A percentile compares a stretch with the other conserved stretches of the same genome.
phyloP scores from a whole-genome alignment of 2,797 vertebrate genomes.

The Malurus leucopterus region DNA sequence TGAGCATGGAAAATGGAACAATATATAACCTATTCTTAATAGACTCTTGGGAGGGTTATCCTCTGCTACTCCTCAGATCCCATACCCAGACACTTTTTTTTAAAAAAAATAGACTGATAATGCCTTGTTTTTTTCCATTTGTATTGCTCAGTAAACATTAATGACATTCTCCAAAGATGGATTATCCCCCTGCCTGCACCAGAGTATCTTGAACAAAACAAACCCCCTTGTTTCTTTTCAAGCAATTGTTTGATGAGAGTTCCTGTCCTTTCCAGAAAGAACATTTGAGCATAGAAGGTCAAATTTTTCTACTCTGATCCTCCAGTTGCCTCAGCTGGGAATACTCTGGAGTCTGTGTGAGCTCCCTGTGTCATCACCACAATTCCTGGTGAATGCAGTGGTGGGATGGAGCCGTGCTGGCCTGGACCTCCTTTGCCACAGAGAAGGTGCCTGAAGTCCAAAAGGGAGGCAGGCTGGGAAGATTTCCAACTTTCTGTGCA shows the following conservation, averaged over 20 bases:
- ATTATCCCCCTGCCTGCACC: background rate
- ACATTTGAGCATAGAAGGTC: background rate
- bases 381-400: accelerated
- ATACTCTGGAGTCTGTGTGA: background rate
- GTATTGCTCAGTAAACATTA: background rate
- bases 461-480: background rate
- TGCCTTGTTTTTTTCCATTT: background rate
- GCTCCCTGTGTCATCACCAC: background rate
- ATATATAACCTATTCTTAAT: slow-evolving; percentile 40
- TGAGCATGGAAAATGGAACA: slow-evolving; percentile 55
- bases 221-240: background rate
- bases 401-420: background rate
- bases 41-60: slow-evolving; percentile 43
- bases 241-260: background rate
- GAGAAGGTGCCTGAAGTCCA: background rate
- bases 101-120: background rate
- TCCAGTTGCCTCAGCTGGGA: background rate
- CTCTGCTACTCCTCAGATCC: background rate
- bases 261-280: background rate
- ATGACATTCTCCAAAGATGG: background rate
- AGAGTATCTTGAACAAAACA: background rate
- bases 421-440: background rate
- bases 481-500: background rate
- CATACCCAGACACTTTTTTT: background rate
- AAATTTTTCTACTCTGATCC: background rate